These are phyloP conservation scores for Candoia aspera DNA, from an alignment of 2,113 vertebrate genomes.

Conservation along the genomic window DNA sequence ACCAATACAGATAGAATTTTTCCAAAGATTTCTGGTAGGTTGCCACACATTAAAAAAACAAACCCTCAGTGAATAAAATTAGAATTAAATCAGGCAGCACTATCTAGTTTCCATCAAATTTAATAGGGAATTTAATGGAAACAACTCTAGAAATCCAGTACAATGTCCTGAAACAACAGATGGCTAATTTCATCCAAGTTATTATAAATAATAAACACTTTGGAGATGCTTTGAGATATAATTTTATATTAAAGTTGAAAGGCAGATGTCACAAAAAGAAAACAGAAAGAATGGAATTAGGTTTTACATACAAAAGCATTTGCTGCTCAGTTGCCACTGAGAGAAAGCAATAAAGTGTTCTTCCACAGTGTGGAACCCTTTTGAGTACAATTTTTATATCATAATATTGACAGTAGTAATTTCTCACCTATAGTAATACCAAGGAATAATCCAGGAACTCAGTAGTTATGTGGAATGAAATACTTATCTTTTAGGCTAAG, in stretches of 20 bases:
- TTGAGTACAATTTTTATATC: not conserved
- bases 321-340: not conserved
- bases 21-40: not conserved
- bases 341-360: not conserved
- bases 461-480: not conserved
- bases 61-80: no score
- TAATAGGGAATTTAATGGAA: constrained; percentile 13
- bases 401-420: not conserved
- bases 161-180: not conserved
- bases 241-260: not conserved
- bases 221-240: not conserved
- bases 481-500: not conserved
- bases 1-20: not conserved
- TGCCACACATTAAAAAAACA: not conserved
- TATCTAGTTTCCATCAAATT: constrained; percentile 17
- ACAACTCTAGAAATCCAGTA: not conserved
- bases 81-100: constrained; percentile 6
- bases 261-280: not conserved
- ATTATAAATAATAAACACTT: not conserved
- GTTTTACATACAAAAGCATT: constrained; percentile 7
- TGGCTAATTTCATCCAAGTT: not conserved
- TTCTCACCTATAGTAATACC: not conserved
- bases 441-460: not conserved
- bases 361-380: not conserved
- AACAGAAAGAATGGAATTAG: constrained; percentile 5